These are phyloP conservation scores for Pollenia labialis DNA, from an alignment of 2,888 invertebrate species.

Conservation along the genomic window DNA sequence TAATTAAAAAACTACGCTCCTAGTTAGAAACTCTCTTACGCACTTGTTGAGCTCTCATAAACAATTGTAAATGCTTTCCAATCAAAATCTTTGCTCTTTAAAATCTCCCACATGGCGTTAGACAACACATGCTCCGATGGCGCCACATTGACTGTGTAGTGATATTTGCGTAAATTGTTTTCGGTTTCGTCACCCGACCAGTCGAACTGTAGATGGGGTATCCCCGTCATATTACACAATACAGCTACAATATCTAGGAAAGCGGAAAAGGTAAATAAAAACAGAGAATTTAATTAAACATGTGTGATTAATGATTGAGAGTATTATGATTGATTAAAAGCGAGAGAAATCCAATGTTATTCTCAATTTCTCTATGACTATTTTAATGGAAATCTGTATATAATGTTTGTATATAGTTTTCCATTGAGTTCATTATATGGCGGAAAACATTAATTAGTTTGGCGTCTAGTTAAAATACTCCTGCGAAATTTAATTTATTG, in stretches of 20 bases:
- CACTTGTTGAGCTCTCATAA: conserved; percentile 92
- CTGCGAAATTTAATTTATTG: neutral
- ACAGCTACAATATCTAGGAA: conserved; percentile 84
- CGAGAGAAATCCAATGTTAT: conserved; percentile 14
- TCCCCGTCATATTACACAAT: conserved; percentile 87
- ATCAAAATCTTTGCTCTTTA: conserved; percentile 87
- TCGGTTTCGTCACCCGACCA: conserved; percentile 86
- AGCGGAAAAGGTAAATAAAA: neutral
- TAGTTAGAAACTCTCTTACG: conserved; percentile 58
- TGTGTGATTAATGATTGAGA: no score
- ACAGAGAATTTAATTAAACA: conserved; percentile 22
- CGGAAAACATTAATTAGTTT: conserved; percentile 9
- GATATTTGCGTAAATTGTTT: conserved; percentile 83
- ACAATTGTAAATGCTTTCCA: conserved; percentile 93
- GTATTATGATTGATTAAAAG: neutral
- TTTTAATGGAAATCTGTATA: neutral
- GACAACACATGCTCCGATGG: conserved; percentile 88
- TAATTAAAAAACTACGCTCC: neutral
- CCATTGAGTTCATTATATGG: conserved; percentile 21
- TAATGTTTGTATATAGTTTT: neutral
- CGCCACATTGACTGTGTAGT: conserved; percentile 88
- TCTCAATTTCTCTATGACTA: neutral
- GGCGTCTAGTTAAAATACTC: neutral
- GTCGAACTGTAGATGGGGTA: conserved; percentile 87
- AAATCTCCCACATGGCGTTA: conserved; percentile 89